Conservation (phyloP, 2,113 vertebrate species). For the Dryoscopus gambensis region DNA sequence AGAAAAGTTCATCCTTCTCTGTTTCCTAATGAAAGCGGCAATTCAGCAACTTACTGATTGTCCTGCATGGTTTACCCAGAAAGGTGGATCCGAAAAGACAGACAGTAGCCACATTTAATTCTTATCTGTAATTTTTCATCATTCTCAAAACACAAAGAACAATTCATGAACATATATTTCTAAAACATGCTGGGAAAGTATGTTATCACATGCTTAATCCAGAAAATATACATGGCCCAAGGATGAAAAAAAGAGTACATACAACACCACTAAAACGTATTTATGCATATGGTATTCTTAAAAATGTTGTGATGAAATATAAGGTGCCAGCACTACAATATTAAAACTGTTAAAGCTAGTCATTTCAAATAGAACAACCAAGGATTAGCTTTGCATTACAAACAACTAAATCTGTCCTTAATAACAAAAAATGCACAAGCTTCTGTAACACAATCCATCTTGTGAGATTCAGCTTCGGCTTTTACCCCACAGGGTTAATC, state of each 20-base stretch:
- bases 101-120: background rate
- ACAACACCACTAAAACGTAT: background rate
- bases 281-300: background rate
- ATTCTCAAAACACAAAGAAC: background rate
- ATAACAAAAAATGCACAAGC: background rate
- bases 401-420: background rate
- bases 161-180: background rate
- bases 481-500: background rate
- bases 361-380: background rate
- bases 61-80: background rate
- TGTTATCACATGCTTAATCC: background rate
- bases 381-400: background rate
- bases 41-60: background rate
- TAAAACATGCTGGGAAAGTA: background rate
- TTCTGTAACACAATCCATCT: background rate
- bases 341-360: background rate
- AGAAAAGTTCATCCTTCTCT: background rate
- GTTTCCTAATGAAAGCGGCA: background rate
- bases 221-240: background rate
- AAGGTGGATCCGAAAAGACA: background rate
- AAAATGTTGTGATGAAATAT: background rate
- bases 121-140: background rate
- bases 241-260: background rate
- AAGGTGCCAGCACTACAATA: slow-evolving; percentile 6
- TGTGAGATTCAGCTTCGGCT: background rate